Conservation (phyloP, 2,797 vertebrate species). For the Lepilemur ruficaudatus region DNA sequence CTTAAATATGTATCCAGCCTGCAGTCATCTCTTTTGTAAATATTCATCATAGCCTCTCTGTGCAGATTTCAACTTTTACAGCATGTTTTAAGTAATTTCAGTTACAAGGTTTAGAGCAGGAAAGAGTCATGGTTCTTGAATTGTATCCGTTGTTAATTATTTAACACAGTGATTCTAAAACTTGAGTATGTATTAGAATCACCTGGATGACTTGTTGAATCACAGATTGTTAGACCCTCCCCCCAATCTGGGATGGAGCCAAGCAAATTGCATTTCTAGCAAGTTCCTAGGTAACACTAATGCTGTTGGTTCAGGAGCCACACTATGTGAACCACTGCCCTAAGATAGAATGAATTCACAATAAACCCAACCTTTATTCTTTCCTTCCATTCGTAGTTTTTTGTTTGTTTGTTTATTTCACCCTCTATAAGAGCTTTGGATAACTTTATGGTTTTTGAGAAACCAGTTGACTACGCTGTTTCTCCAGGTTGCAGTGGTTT, state of each 20-base stretch:
- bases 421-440: not conserved
- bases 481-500: not conserved
- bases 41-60: not conserved
- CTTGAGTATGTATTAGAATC: not conserved
- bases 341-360: not conserved
- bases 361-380: not conserved
- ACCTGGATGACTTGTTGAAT: not conserved
- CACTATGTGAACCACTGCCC: not conserved
- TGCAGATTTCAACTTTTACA: not conserved
- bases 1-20: not conserved
- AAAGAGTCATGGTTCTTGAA: not conserved
- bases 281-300: not conserved
- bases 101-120: not conserved
- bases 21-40: not conserved
- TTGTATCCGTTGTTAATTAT: not conserved
- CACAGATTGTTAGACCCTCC: not conserved
- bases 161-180: not conserved
- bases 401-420: not conserved
- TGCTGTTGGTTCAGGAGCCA: not conserved
- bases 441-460: not conserved
- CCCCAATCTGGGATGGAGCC: not conserved
- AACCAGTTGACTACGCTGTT: not conserved
- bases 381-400: not conserved
- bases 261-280: not conserved
- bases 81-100: conserved; percentile 13